Base-by-base conservation (phyloP, 2,888 invertebrate genomes). In the Crossocerus cetratus region DNA sequence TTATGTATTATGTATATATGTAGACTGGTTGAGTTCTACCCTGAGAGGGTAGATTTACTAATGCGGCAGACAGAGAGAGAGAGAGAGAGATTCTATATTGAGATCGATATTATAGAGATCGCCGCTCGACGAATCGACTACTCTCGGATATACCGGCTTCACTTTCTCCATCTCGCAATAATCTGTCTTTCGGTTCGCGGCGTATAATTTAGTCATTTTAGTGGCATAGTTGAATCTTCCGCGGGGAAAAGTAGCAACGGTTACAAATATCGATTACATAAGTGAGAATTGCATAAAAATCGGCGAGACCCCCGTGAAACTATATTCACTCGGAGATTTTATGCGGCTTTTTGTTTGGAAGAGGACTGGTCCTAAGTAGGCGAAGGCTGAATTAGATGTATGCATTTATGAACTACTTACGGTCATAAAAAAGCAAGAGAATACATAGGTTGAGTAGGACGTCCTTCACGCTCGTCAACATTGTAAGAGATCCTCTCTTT, bases 361-460 rank as follows among this genome's bases (percentile, higher is more conserved):
- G 32, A 3, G 11, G 3, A 49, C 13, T 56, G 3, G 5, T 14
- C 4, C 18, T 14, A 82, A 84, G 72, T 82, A 83, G 82, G 81
- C 76, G 82, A 86, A 83, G 84, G 83, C 79, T 76, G 54, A 53
- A 44, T 56, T 61, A 42, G 54, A 14, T 32, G 23, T 61, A 59
- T 63, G 11, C 62, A 77, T 32, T 32, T 32, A 11, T 11, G 69
- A 55, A 54, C 23, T 65, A 74, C 79, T 82, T 65, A 88, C 88
- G 79, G 69, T 85, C 76, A 32, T 75, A 83, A 55, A 86, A 78
- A 21, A 86, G 62, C 61, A 89, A 62, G 54, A 88, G 75, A 69
- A 84, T 73, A 59, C 81, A 80, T 57, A 87, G 77, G 59, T 65
- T 75, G 60, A 80, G 44, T 54, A 83, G 67, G 22, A 74, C 65